Evolutionary conservation across 2,113 vertebrate species (phyloP).

Genomic region (Entomyzon cyanotis): DNA sequence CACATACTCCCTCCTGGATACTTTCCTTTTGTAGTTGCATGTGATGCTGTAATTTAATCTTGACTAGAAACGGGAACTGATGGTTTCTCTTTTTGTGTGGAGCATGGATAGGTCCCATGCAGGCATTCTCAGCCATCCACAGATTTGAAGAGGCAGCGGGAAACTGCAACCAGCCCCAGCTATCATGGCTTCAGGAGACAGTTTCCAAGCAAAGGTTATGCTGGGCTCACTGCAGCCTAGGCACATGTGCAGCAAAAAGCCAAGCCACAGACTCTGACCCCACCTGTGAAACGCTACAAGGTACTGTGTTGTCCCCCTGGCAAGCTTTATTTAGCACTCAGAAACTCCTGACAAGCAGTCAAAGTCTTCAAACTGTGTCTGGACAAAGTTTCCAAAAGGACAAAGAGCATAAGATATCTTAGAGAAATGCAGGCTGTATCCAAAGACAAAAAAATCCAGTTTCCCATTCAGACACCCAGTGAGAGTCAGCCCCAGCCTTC

Average conservation of each 20-base stretch:
- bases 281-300: neutral
- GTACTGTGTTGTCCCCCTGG: neutral
- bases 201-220: neutral
- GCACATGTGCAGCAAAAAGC: rapidly evolving
- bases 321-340: neutral
- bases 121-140: neutral
- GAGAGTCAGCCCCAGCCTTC: neutral
- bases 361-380: neutral
- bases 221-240: neutral
- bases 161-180: neutral
- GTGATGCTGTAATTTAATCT: neutral
- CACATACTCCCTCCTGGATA: neutral
- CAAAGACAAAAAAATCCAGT: neutral
- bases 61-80: neutral
- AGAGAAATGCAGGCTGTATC: neutral
- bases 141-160: neutral
- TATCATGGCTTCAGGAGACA: neutral
- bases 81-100: neutral
- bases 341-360: neutral
- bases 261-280: neutral
- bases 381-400: neutral
- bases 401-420: neutral
- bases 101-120: neutral
- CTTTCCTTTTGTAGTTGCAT: neutral
- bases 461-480: neutral